Percentiles rank a stretch among this genome's conserved stretches.
phyloP scores from a whole-genome alignment of 2,888 invertebrate species.

The Galerucella calmariensis region DNA sequence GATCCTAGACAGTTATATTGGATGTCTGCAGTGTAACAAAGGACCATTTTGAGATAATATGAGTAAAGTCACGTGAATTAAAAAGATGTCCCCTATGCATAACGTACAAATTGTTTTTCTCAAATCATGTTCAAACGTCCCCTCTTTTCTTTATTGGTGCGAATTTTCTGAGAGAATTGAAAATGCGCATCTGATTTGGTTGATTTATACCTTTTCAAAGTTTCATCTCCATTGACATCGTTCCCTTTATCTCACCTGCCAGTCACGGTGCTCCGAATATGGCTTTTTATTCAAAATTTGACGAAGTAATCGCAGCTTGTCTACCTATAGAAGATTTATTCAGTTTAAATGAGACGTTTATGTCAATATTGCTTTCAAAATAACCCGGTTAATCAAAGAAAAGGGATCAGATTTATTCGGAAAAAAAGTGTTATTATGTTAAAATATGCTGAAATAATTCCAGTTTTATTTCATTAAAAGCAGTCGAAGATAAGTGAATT shows the following conservation, averaged over 20 bases:
- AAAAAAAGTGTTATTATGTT: not conserved
- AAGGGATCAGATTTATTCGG: not conserved
- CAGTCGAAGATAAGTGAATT: not conserved
- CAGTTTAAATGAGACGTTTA: slow-evolving; percentile 16
- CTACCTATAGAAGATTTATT: slow-evolving; percentile 23
- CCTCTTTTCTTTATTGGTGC: slow-evolving; percentile 6
- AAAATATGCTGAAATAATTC: not conserved
- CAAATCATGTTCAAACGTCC: slow-evolving; percentile 7
- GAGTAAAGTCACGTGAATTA: not conserved
- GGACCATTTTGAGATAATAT: too few species aligned
- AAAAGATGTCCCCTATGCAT: not conserved
- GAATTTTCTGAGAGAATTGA: slow-evolving; percentile 26
- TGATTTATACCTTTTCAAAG: slow-evolving; percentile 34
- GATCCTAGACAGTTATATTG: too few species aligned
- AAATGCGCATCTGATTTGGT: slow-evolving; percentile 33
- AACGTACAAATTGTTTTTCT: slow-evolving; percentile 5
- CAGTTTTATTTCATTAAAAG: not conserved
- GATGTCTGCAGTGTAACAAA: too few species aligned
- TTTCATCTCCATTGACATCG: slow-evolving; percentile 32
- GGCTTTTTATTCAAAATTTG: slow-evolving; percentile 26
- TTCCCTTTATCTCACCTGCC: slow-evolving; percentile 32
- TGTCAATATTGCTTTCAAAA: slow-evolving; percentile 24
- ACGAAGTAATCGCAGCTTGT: slow-evolving; percentile 28
- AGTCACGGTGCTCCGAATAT: slow-evolving; percentile 10
- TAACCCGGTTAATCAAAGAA: slow-evolving; percentile 18